Evolutionary conservation across 1,140 invertebrate genomes (phyloP), one percentile per base, ranked within the genome.

Genomic region (Pararge aegeria): DNA sequence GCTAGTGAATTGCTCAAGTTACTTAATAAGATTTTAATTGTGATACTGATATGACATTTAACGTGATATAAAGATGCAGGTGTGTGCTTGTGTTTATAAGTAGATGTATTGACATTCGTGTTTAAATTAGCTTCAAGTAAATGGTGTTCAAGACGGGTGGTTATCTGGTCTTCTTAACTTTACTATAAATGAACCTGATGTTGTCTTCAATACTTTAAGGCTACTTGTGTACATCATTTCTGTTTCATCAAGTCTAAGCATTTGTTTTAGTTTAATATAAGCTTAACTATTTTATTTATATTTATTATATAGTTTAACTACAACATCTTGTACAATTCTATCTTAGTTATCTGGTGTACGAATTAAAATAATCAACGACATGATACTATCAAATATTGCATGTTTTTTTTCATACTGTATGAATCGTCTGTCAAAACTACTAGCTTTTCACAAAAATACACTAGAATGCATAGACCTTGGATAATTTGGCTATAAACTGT

Each of bases 1-100:
- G 68, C 59, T 82, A 82, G 68, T 46, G 37, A 55, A 21, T 15
- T 46, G 34, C 53, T 61, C 46, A 59, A 56, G 12, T 53, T 56
- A 24, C 29, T 27, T 53, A 42, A 38, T 57, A 38, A 24, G 9
- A 53, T 30, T 60, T 61, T 10, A 37, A 61, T 40, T 71, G 64
- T 67, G 64, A 67, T 68, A 40, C 13, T 40, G 6, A 40, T 16
- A 34, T 10, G 30, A 34, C 30, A 34, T 12, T 34, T 34, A 34
- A 10, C n/a, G 24, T 42, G 15, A 58, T 58, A 7, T 34, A 12
- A 24, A 24, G 7, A 4, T 3, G 9, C 0, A 34, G 10, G 30
- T 34, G 30, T 12, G 30, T 34, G 27, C 5, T 7, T 7, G 30
- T 34, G 30, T 10, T 34, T 34, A 12, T 12, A 12, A 12, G 30